Evolutionary conservation across 2,797 vertebrate genomes (phyloP).

Genomic region (Amblyopsis hoosieri): DNA sequence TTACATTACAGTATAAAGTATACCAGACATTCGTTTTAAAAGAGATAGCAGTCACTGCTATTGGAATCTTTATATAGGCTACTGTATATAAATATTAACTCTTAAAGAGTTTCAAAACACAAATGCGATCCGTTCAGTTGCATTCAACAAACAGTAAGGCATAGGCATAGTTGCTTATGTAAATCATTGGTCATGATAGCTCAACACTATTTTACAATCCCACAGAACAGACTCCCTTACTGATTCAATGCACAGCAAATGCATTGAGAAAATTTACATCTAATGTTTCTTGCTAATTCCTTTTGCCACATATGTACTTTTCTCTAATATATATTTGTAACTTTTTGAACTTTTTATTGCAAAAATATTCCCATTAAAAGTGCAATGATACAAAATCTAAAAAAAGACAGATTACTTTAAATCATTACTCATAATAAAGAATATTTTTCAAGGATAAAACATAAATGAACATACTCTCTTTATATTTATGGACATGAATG

Average conservation of each 20-base stretch:
- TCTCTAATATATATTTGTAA: slow-evolving; percentile 33
- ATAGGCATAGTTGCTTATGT: slow-evolving; percentile 73
- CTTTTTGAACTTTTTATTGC: slow-evolving; percentile 55
- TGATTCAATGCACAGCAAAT: slow-evolving; percentile 40
- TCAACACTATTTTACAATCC: slow-evolving; percentile 44
- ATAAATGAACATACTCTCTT: slow-evolving; percentile 22
- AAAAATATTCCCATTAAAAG: slow-evolving; percentile 77
- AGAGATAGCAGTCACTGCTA: slow-evolving; percentile 32
- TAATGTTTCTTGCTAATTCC: slow-evolving; percentile 31
- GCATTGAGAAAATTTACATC: slow-evolving; percentile 33
- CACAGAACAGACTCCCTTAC: slow-evolving; percentile 23
- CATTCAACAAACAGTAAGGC: slow-evolving; percentile 75
- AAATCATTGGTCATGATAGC: slow-evolving; percentile 27
- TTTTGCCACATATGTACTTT: slow-evolving; percentile 37
- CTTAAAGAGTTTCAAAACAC: slow-evolving; percentile 77
- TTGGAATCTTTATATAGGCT: slow-evolving; percentile 54
- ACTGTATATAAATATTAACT: slow-evolving; percentile 75
- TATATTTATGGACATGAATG: slow-evolving; percentile 26
- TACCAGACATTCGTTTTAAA: background rate
- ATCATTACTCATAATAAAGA: slow-evolving; percentile 62
- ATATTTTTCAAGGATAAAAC: slow-evolving; percentile 48
- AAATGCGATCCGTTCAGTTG: slow-evolving; percentile 67
- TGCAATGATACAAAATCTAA: slow-evolving; percentile 75
- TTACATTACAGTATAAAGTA: background rate
- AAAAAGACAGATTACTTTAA: slow-evolving; percentile 60